Evolutionary conservation across 2,113 vertebrate species (phyloP).

Genomic region (Hucho hucho): DNA sequence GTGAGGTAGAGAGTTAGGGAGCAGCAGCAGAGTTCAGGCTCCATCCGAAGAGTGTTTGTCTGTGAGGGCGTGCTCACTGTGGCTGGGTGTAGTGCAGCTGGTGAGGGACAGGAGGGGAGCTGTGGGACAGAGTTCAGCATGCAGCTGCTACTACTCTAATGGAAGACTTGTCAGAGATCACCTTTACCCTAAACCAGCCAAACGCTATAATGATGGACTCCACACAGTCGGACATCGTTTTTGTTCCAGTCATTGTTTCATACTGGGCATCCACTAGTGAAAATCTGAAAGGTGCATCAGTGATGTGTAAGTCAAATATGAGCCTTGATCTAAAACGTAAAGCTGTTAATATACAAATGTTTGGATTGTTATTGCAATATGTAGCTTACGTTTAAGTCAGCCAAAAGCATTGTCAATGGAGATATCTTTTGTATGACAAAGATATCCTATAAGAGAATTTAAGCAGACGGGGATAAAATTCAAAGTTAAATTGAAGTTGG

Average conservation of each 20-base stretch:
- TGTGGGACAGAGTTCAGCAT: slow-evolving; percentile 54
- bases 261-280: background rate
- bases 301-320: background rate
- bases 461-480: too few species aligned
- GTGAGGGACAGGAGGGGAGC: slow-evolving; percentile 45
- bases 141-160: slow-evolving; percentile 64
- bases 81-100: slow-evolving; percentile 66
- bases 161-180: slow-evolving; percentile 56
- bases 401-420: too few species aligned
- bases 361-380: too few species aligned
- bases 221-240: background rate
- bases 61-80: slow-evolving; percentile 58
- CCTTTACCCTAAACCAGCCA: slow-evolving; percentile 48
- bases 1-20: slow-evolving; percentile 58
- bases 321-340: background rate
- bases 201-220: slow-evolving; percentile 20
- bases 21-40: slow-evolving; percentile 63
- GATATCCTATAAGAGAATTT: too few species aligned
- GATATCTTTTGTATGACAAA: too few species aligned
- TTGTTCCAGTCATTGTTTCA: background rate
- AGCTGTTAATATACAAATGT: too few species aligned
- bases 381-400: too few species aligned
- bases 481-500: too few species aligned
- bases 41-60: slow-evolving; percentile 68
- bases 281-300: background rate